A percentile compares a stretch with the other conserved stretches of the same genome.
phyloP scores from a whole-genome alignment of 2,113 vertebrate species.

The Gobius niger region DNA sequence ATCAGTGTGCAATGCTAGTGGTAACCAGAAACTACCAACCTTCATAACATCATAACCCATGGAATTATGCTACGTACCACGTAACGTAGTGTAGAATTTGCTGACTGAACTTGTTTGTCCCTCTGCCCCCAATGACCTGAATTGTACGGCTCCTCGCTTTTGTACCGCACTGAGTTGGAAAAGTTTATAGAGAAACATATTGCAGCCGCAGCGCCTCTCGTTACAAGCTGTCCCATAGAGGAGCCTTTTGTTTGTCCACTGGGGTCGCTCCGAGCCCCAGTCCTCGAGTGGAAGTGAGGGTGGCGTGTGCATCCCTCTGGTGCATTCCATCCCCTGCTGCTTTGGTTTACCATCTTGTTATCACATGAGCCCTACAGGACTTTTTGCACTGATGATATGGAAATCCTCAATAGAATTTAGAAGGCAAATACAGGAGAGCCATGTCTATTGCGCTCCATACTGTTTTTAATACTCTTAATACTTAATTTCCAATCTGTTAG shows the following conservation, averaged over 20 bases:
- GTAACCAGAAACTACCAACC: too few relatives aligned
- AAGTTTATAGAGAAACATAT: constrained; percentile 73
- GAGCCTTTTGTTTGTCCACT: constrained; percentile 80
- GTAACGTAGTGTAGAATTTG: constrained; percentile 73
- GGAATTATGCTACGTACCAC: background rate
- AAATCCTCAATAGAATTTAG: constrained; percentile 3
- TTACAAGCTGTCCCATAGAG: constrained; percentile 76
- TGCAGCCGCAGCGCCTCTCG: constrained; percentile 77
- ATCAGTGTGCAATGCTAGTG: too few relatives aligned
- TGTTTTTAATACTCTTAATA: too few relatives aligned
- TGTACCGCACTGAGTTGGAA: constrained; percentile 78
- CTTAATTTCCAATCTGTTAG: too few relatives aligned
- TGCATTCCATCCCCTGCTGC: constrained; percentile 18
- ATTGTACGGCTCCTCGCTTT: constrained; percentile 74
- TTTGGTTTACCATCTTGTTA: constrained; percentile 57
- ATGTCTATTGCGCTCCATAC: too few relatives aligned
- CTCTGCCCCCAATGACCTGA: constrained; percentile 76
- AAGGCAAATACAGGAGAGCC: too few relatives aligned
- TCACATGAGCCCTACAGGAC: constrained; percentile 62
- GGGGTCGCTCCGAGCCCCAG: constrained; percentile 70
- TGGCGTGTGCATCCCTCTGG: constrained; percentile 39
- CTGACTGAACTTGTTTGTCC: constrained; percentile 67
- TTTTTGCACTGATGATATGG: constrained; percentile 54
- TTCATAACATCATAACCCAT: background rate
- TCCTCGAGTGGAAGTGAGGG: constrained; percentile 55